phyloP scores from a whole-genome alignment of 2,888 invertebrate species.

The Lysandra coridon region DNA sequence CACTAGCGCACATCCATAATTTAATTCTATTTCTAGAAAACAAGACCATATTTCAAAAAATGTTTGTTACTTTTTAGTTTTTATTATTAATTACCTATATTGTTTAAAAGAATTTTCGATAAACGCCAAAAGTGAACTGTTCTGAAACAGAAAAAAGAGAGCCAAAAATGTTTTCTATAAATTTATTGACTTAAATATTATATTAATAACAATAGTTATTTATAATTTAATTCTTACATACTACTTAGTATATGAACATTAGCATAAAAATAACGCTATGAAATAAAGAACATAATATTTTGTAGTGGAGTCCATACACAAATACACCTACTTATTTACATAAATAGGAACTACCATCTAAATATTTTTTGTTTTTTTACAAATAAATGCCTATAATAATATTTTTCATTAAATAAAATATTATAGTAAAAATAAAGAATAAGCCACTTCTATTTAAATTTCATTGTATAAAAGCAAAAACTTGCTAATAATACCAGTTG shows the following conservation, averaged over 20 bases:
- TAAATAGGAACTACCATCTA: background rate
- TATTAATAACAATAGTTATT: conserved; percentile 6
- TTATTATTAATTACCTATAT: no score
- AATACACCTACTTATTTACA: background rate
- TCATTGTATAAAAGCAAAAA: no score
- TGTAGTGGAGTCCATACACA: background rate
- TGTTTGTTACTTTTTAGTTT: no score
- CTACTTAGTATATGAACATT: background rate
- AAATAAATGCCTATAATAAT: background rate
- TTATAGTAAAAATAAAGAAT: background rate
- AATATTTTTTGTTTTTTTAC: background rate
- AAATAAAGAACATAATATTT: background rate
- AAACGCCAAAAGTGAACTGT: background rate
- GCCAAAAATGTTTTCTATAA: conserved; percentile 1
- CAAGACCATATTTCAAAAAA: no score
- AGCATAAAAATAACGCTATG: background rate
- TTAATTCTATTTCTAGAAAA: no score
- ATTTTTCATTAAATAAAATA: background rate
- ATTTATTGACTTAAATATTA: conserved; percentile 8
- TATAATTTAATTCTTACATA: background rate
- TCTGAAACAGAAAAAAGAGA: background rate
- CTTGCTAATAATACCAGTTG: background rate
- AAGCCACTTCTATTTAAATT: no score
- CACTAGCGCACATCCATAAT: no score
- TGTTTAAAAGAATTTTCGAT: background rate